Percentiles rank a stretch among this genome's conserved stretches.
Evolutionary conservation across 1,140 invertebrate species (phyloP).

Genomic region (Zaprionus africanus): DNA sequence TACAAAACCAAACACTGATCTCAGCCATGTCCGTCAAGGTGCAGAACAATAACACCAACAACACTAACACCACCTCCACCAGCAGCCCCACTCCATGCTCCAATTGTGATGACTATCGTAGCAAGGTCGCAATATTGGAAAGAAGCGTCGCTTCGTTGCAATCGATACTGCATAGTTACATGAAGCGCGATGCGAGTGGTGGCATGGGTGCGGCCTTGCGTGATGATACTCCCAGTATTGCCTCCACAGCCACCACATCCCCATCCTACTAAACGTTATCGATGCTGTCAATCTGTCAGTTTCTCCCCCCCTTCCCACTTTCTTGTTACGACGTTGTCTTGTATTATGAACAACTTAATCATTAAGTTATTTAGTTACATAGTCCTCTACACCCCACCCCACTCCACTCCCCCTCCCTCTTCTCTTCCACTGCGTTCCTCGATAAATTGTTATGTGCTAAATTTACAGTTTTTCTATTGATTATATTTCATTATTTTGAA

Average conservation of each 20-base stretch:
- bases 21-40: constrained; percentile 15
- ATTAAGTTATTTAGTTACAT: not conserved
- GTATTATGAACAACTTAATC: not conserved
- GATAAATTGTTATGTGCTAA: not conserved
- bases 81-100: not conserved
- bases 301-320: no score
- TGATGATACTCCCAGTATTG: not conserved
- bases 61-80: no score
- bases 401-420: no score
- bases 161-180: not conserved
- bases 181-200: not conserved
- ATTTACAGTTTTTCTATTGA: not conserved
- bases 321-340: not conserved
- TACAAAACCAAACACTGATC: constrained; percentile 35
- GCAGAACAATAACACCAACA: not conserved
- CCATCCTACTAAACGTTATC: not conserved
- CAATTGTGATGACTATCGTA: constrained; percentile 25
- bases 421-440: not conserved
- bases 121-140: constrained; percentile 30
- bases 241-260: not conserved
- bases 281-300: no score
- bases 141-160: constrained; percentile 17
- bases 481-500: not conserved
- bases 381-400: no score
- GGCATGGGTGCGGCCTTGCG: no score